Conservation (phyloP, 1,140 invertebrate genomes). For the Ditylenchus dipsaci region DNA sequence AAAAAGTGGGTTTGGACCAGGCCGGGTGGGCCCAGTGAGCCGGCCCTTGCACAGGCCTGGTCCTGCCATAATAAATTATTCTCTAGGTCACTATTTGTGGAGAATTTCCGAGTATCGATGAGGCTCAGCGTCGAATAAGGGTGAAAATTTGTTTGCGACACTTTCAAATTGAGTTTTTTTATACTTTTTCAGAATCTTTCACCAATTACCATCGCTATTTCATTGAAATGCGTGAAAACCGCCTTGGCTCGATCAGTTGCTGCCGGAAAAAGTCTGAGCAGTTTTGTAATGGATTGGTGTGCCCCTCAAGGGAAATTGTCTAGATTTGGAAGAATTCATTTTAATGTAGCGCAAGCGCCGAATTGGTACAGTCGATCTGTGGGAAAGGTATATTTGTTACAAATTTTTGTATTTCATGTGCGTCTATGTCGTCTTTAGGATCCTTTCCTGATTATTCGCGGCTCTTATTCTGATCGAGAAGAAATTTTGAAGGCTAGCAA, state of each 20-base stretch:
- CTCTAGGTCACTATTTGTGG: conserved; percentile 28
- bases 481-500: conserved; percentile 14
- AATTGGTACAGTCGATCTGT: conserved; percentile 1
- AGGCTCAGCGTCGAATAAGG: conserved; percentile 25
- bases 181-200: conserved; percentile 19
- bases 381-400: conserved; percentile 5
- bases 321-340: conserved; percentile 19
- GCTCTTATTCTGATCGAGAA: conserved; percentile 19
- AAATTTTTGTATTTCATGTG: conserved; percentile 7
- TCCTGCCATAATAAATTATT: no score
- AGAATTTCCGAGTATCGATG: conserved; percentile 19
- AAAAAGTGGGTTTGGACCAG: no score
- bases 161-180: conserved; percentile 19
- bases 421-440: background rate
- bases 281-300: conserved; percentile 11
- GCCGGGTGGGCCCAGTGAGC: no score
- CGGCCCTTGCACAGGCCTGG: no score
- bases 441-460: conserved; percentile 21
- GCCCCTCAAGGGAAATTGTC: background rate
- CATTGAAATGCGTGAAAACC: conserved; percentile 18
- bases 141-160: conserved; percentile 19
- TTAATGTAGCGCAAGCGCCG: conserved; percentile 11
- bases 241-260: background rate
- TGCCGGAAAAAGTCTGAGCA: conserved; percentile 12
- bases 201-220: conserved; percentile 31